Conservation (phyloP, 1,140 invertebrate genomes). For the Drosophila tropicalis region DNA sequence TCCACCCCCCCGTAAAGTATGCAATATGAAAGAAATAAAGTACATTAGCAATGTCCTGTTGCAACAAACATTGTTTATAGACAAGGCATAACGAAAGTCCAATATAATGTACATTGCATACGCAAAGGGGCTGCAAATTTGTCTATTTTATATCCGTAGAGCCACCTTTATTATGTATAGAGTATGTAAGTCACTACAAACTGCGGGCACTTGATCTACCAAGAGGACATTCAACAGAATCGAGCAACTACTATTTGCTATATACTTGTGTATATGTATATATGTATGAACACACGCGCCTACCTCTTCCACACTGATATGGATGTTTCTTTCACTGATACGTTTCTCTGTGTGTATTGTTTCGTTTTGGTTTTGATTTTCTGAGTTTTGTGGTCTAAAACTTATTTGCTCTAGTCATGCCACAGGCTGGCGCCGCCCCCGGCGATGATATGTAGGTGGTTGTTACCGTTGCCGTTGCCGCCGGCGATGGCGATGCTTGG, state of each 20-base stretch:
- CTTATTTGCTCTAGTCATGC: conserved; percentile 71
- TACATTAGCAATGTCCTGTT: no score
- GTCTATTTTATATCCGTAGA: no score
- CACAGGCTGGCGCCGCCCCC: conserved; percentile 60
- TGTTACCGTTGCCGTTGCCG: conserved; percentile 46
- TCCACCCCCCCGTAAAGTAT: no score
- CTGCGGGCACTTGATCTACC: conserved; percentile 1
- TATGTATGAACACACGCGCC: conserved; percentile 25
- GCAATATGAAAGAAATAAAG: no score
- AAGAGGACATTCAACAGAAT: conserved; percentile 15
- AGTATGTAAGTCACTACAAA: conserved; percentile 15
- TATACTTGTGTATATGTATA: not conserved
- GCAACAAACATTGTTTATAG: no score
- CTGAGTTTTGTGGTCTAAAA: conserved; percentile 55
- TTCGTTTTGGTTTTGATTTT: conserved; percentile 1
- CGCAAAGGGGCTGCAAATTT: no score
- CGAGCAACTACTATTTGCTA: conserved; percentile 7
- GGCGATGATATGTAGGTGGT: conserved; percentile 66
- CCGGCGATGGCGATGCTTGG: conserved; percentile 27
- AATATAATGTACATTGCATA: no score
- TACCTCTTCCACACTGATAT: conserved; percentile 55
- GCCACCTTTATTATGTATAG: no score
- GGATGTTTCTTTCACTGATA: conserved; percentile 37
- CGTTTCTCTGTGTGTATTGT: not conserved
- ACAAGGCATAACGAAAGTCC: no score